Evolutionary conservation across 2,797 vertebrate species (phyloP).

Genomic region (Siniperca obscura): DNA sequence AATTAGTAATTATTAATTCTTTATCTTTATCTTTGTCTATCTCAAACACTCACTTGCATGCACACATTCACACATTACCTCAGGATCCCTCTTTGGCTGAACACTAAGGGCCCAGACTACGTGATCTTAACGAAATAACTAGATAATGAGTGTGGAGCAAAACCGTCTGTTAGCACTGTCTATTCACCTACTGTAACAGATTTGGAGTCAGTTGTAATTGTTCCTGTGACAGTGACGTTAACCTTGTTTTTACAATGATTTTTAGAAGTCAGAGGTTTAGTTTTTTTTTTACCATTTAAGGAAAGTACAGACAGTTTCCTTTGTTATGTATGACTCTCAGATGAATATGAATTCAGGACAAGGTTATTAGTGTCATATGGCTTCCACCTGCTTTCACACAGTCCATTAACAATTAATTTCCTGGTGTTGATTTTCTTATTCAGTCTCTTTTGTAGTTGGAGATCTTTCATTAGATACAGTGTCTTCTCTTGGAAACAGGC

Average conservation of each 20-base stretch:
- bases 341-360: neutral
- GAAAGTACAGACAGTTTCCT: neutral
- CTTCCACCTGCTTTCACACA: conserved; percentile 12
- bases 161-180: neutral
- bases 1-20: neutral
- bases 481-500: neutral
- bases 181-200: neutral
- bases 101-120: neutral
- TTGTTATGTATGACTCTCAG: neutral
- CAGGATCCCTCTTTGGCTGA: neutral
- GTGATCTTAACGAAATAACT: neutral
- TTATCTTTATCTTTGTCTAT: neutral
- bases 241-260: neutral
- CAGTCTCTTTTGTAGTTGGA: conserved; percentile 8
- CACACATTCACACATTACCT: neutral
- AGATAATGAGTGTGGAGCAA: neutral
- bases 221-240: neutral
- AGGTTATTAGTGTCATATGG: neutral
- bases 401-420: neutral
- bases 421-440: neutral
- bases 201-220: neutral
- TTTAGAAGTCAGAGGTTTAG: neutral
- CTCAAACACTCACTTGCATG: neutral
- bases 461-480: neutral
- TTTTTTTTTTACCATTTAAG: neutral